phyloP scores from a whole-genome alignment of 2,888 invertebrate species.

The Cyrtodaria siliqua region DNA sequence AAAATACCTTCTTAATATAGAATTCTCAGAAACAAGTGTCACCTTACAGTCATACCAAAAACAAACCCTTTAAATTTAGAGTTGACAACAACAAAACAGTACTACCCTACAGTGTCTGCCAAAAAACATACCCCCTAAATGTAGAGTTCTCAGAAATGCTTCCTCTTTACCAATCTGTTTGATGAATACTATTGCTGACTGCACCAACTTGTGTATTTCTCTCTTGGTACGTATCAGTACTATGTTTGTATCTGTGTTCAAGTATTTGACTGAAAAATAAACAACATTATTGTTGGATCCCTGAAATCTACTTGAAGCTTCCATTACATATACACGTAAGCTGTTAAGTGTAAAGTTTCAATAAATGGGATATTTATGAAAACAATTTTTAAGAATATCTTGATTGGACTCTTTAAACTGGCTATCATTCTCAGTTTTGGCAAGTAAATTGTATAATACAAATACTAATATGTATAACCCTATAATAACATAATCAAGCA shows the following conservation, averaged over 20 bases:
- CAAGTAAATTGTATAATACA: too few relatives aligned
- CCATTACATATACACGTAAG: too few relatives aligned
- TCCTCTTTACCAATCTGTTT: constrained; percentile 63
- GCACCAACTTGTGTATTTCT: constrained; percentile 65
- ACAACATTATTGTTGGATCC: too few relatives aligned
- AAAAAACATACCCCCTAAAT: constrained; percentile 69
- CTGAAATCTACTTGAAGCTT: too few relatives aligned
- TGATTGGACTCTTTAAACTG: too few relatives aligned
- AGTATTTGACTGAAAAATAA: constrained; percentile 74
- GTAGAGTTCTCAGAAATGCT: constrained; percentile 70
- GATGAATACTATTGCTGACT: constrained; percentile 70
- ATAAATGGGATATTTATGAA: too few relatives aligned
- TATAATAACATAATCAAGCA: too few relatives aligned
- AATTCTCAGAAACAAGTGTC: not conserved
- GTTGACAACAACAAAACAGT: not conserved
- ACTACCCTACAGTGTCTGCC: not conserved
- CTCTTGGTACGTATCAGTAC: constrained; percentile 69
- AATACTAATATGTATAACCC: too few relatives aligned
- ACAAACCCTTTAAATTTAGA: too few relatives aligned
- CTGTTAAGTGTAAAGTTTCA: too few relatives aligned
- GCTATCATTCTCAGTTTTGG: too few relatives aligned
- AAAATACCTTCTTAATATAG: not conserved
- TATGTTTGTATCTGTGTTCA: constrained; percentile 67
- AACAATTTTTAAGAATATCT: too few relatives aligned
- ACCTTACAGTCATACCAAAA: not conserved